phyloP scores from a whole-genome alignment of 2,797 vertebrate genomes.

The Lycodopsis pacificus region DNA sequence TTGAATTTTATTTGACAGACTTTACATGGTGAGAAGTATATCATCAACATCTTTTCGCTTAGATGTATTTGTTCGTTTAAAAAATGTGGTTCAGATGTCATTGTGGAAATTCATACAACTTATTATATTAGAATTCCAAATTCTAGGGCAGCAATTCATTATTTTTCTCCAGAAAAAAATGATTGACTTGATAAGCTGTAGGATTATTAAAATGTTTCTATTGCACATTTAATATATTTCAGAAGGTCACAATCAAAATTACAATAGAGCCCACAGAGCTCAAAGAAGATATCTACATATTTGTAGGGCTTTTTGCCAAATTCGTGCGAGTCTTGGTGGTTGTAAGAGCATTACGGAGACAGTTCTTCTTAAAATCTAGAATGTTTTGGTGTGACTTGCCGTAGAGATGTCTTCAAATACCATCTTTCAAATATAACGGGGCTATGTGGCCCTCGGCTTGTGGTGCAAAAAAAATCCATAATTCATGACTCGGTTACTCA shows the following conservation, averaged over 20 bases:
- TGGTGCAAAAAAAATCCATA: no score
- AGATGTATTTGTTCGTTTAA: background rate
- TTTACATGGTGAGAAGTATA: background rate
- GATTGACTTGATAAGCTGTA: background rate
- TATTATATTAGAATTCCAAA: no score
- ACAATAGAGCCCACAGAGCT: background rate
- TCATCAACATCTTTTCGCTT: background rate
- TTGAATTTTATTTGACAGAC: background rate
- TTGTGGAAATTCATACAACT: background rate
- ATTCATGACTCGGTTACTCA: background rate
- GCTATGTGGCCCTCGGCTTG: no score
- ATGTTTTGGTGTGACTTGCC: no score
- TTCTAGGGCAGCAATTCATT: background rate
- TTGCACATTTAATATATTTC: background rate
- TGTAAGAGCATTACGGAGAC: no score
- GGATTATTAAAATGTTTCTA: background rate
- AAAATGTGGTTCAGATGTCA: background rate
- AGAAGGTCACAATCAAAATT: background rate
- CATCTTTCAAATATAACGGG: no score
- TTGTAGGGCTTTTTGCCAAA: background rate
- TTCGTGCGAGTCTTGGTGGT: background rate
- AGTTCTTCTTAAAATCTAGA: background rate
- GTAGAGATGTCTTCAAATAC: no score
- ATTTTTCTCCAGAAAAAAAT: background rate
- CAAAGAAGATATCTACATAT: background rate